Evolutionary conservation across 2,113 vertebrate genomes (phyloP).

Genomic region (Campylorhamphus procurvoides): DNA sequence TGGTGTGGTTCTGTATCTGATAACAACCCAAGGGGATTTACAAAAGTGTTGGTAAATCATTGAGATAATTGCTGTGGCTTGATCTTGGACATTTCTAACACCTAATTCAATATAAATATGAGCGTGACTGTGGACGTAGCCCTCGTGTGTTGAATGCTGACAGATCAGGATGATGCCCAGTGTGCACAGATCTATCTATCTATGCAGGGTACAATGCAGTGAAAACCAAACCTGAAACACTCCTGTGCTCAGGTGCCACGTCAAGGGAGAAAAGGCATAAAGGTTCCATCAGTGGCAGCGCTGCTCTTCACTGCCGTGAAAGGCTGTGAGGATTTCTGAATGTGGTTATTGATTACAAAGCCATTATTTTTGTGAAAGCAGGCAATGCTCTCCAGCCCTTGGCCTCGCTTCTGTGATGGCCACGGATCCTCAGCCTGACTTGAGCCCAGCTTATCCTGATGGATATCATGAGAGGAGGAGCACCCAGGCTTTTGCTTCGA

Average conservation of each 20-base stretch:
- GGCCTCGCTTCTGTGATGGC: background rate
- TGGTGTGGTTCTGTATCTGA: background rate
- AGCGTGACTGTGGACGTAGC: background rate
- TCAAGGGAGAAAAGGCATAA: background rate
- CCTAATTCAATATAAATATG: background rate
- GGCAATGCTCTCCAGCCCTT: background rate
- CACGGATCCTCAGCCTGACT: background rate
- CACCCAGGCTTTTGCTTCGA: background rate
- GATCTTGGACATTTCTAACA: background rate
- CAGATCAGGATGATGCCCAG: background rate
- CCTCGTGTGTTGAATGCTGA: background rate
- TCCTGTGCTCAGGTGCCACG: fast-evolving
- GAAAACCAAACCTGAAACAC: background rate
- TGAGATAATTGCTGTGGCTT: background rate
- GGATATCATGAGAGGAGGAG: background rate
- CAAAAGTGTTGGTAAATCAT: background rate
- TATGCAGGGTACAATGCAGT: fast-evolving
- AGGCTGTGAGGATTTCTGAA: background rate
- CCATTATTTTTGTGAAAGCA: background rate
- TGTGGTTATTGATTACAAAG: background rate
- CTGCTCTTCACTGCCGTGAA: background rate
- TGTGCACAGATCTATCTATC: background rate
- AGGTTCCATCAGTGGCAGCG: background rate
- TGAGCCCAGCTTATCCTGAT: background rate
- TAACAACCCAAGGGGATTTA: background rate